Conservation (phyloP, 2,113 vertebrate species). For the Dicrurus megarhynchus region DNA sequence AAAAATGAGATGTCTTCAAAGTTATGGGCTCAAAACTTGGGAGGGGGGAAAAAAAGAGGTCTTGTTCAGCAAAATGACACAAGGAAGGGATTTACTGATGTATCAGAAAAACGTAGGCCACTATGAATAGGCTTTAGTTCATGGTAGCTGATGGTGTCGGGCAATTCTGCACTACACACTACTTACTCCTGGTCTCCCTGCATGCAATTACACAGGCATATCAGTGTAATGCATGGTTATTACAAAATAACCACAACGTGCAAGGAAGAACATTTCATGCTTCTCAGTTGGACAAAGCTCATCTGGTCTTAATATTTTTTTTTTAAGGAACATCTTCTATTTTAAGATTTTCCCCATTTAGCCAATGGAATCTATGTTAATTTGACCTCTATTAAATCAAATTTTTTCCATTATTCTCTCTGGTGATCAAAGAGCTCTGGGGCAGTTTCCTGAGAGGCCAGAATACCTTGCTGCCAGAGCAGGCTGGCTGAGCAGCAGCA, state of each 20-base stretch:
- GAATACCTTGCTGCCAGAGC: not conserved
- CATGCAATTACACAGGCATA: constrained; percentile 26
- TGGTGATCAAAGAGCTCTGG: constrained; percentile 33
- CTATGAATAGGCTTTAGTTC: not conserved
- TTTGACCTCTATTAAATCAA: not conserved
- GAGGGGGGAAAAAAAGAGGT: no score
- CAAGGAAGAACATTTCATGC: constrained; percentile 26
- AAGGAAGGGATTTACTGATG: not conserved
- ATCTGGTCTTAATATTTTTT: constrained; percentile 69
- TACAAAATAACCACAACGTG: constrained; percentile 22
- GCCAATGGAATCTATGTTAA: constrained; percentile 14
- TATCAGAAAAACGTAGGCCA: not conserved
- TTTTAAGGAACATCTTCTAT: constrained; percentile 55
- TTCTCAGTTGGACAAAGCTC: constrained; percentile 47
- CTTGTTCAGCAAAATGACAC: not conserved
- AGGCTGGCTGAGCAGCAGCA: not conserved
- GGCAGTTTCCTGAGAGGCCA: not conserved
- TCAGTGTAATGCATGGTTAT: not conserved
- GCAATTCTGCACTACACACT: not conserved
- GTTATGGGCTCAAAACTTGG: not conserved
- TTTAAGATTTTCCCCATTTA: constrained; percentile 33
- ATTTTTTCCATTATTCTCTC: not conserved
- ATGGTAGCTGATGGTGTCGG: not conserved
- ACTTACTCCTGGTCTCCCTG: constrained; percentile 30
- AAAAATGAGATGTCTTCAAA: not conserved